Percentiles rank a stretch among this genome's conserved stretches.
phyloP scores from a whole-genome alignment of 2,888 invertebrate genomes.

The Gandaritis pyraliata region DNA sequence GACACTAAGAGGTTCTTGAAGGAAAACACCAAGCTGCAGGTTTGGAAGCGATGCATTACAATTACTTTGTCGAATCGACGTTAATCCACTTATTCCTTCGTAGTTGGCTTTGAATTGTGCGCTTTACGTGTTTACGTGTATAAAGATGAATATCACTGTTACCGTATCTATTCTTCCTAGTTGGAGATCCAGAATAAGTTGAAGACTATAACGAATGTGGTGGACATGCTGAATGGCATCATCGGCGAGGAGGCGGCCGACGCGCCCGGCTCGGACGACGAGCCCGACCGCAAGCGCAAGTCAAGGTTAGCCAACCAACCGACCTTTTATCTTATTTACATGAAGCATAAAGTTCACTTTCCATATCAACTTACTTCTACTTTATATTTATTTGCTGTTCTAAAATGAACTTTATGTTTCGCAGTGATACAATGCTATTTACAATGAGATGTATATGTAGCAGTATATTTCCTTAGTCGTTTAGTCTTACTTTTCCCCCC shows the following conservation, averaged over 20 bases:
- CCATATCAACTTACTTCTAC: constrained; percentile 1
- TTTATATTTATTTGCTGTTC: constrained; percentile 21
- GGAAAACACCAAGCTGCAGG: constrained; percentile 94
- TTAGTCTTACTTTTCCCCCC: constrained; percentile 46
- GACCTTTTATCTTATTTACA: constrained; percentile 11
- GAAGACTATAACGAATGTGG: constrained; percentile 93
- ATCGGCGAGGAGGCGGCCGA: constrained; percentile 88
- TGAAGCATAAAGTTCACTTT: constrained; percentile 39
- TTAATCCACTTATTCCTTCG: constrained; percentile 14
- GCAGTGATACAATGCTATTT: constrained; percentile 7
- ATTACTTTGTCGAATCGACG: constrained; percentile 15
- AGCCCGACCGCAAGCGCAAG: constrained; percentile 68
- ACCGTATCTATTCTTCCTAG: constrained; percentile 67
- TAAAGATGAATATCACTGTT: constrained; percentile 36
- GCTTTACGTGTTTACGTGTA: constrained; percentile 15
- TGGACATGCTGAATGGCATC: constrained; percentile 94
- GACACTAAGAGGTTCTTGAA: constrained; percentile 91
- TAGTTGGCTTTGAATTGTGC: constrained; percentile 31
- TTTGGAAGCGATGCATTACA: constrained; percentile 64
- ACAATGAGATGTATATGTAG: constrained; percentile 15
- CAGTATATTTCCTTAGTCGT: constrained; percentile 40
- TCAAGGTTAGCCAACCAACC: constrained; percentile 65
- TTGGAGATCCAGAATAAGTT: constrained; percentile 91
- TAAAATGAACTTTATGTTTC: constrained; percentile 30
- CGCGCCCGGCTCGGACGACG: constrained; percentile 54